Evolutionary conservation across 2,888 invertebrate genomes (phyloP), one percentile per base, ranked within the genome.

Genomic region (Heterodera filipjevi): DNA sequence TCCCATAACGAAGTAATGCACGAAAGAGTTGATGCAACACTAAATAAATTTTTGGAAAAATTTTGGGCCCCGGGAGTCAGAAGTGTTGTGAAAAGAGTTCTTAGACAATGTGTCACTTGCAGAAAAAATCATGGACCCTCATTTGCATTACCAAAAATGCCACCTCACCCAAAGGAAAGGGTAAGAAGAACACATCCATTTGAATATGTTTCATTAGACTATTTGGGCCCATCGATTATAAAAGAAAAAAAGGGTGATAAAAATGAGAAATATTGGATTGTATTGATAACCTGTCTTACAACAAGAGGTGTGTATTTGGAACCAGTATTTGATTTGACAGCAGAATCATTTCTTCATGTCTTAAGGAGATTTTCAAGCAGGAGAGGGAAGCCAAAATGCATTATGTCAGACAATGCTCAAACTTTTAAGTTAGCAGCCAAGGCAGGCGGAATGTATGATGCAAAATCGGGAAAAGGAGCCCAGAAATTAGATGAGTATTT

Each of bases 301-400:
- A 90, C 89, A 59, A 80, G 89, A 22, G 86, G 87, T 0, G 82
- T 90, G 8, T 89, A 90, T 81, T 80, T 91, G n/a, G 90, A 90
- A 82, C 35, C 89, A 5, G 84, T 89, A 0, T 79, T 78, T 0
- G 83, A 86, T 12, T 79, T 90, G 19, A 85, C 85, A 5, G 86
- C 89, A 0, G 78, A n/a, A 83, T 14, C 79, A 82, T 27, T 90
- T 90, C 79, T 33, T 90, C n/a, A n/a, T n/a, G n/a, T n/a, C n/a
- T n/a, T n/a, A n/a, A n/a, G n/a, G n/a, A n/a, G 89, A 68, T 90
- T 90, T 39, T 82, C 89, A 27, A 83, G 86, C 1, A 78, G 89
- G 64, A 79, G 88, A 35, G 89, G 90, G 8, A 79, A 87, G 35
- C 90, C 90, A 0, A 74, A 46, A 3, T 74, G 79, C 0, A 85